Base-by-base conservation (phyloP, 2,113 vertebrate genomes). In the Seriola rivoliana region DNA sequence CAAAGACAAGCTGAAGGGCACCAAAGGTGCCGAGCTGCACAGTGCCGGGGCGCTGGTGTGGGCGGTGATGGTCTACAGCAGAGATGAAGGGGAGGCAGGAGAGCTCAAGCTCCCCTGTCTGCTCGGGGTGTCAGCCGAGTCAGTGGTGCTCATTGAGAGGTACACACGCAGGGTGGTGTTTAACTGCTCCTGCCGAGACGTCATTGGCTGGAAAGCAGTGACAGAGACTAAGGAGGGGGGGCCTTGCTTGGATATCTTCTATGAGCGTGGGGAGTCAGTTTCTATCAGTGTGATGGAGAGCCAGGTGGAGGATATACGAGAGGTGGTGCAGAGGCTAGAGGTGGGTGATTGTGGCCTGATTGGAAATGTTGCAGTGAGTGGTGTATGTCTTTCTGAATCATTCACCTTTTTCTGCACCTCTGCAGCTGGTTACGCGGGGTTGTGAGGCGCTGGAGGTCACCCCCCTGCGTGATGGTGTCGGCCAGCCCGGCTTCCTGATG, bases 141-240 rank as follows among this genome's bases (percentile, higher is more conserved):
- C 95, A 0, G 94, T 97, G 87, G 97, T 98, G 85, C 95, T 98
- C 40, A 96, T 97, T 4, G 95, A 96, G 34, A 94, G 96, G 16
- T 94, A 83, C 44, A 93, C 95, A 0, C 95, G 96, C 67, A 90
- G 92, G 5, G 97, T 98, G 14, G 93, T 97, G 69, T 97, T 97
- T 40, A 97, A 97, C 90, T 97, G 97, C 72, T 95, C 96, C 76
- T 97, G 97, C 85, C 95, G 97, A 0, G 97, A 98, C 11, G 96
- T 98, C 72, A 95, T 98, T 54, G 97, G 97, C 54, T 98, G 97
- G 97, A 98, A 97, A 78, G 96, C 92, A 14, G 93, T 46, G 92
- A 95, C 81, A 1, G 94, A 95, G 79, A 66, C 90, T 17, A 90
- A 95, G 82, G 90, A 93, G 1, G 91, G 91, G 2, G 93, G 95